Conservation (phyloP, 2,888 invertebrate genomes). For the Philaethria dido region DNA sequence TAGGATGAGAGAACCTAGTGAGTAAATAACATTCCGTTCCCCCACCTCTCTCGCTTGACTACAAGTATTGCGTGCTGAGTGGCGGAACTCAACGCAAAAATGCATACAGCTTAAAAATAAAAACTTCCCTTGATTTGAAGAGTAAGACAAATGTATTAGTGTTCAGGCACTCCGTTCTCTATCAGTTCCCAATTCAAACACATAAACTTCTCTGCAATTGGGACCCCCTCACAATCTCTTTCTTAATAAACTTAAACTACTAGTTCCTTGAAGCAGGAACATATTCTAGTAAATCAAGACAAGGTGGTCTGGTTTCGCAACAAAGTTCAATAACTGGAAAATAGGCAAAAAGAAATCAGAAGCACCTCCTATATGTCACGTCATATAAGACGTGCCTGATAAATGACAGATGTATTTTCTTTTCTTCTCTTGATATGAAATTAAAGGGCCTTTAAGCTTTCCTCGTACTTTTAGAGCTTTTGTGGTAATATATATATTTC, state of each 20-base stretch:
- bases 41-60: too few relatives aligned
- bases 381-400: neutral
- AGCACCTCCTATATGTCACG: slow-evolving; percentile 39
- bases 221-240: slow-evolving; percentile 27
- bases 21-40: too few relatives aligned
- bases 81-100: neutral
- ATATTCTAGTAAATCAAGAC: slow-evolving; percentile 23
- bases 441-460: neutral
- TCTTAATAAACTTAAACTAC: slow-evolving; percentile 31
- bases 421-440: neutral
- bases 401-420: slow-evolving; percentile 6
- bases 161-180: too few relatives aligned
- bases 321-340: slow-evolving; percentile 39
- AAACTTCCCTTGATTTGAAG: too few relatives aligned
- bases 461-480: neutral
- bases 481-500: too few relatives aligned
- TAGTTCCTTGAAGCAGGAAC: slow-evolving; percentile 25
- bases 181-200: neutral
- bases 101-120: too few relatives aligned
- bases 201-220: slow-evolving; percentile 17
- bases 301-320: slow-evolving; percentile 29
- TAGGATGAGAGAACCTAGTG: too few relatives aligned
- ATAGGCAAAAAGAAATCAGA: slow-evolving; percentile 42
- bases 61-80: too few relatives aligned
- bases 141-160: too few relatives aligned